Conservation (phyloP, 23 tunicate species). For the Styela clava region DNA sequence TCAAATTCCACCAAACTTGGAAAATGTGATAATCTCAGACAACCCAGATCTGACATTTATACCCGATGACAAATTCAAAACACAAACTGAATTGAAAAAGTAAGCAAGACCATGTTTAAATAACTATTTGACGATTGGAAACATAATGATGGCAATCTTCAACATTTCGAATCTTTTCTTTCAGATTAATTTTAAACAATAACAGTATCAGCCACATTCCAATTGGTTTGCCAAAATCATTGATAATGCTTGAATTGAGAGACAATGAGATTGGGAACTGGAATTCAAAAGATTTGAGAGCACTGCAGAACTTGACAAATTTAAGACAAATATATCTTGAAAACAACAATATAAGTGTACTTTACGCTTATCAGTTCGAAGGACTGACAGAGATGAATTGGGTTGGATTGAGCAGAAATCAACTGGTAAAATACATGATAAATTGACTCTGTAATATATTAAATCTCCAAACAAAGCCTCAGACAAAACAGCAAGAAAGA, state of each 20-base stretch:
- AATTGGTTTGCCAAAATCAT: conserved; percentile 7
- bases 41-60: conserved; percentile 44
- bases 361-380: conserved; percentile 29
- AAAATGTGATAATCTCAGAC: conserved; percentile 18
- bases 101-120: conserved; percentile 27
- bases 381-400: conserved; percentile 21
- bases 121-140: no score
- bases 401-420: conserved; percentile 35
- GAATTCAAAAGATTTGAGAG: background rate
- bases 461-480: background rate
- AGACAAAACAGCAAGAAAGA: no score
- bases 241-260: background rate
- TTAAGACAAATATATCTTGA: conserved; percentile 11
- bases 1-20: conserved; percentile 26
- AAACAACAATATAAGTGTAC: conserved; percentile 25
- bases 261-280: background rate
- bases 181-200: conserved; percentile 15
- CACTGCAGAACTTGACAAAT: conserved; percentile 9
- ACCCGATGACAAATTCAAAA: conserved; percentile 32
- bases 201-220: conserved; percentile 14
- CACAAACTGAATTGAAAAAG: conserved; percentile 40
- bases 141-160: no score
- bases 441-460: background rate
- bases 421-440: conserved; percentile 10
- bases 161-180: no score